Percentiles rank a stretch among this genome's conserved stretches.
Conservation (phyloP, 2,888 invertebrate genomes). For the Lithosia quadra region DNA sequence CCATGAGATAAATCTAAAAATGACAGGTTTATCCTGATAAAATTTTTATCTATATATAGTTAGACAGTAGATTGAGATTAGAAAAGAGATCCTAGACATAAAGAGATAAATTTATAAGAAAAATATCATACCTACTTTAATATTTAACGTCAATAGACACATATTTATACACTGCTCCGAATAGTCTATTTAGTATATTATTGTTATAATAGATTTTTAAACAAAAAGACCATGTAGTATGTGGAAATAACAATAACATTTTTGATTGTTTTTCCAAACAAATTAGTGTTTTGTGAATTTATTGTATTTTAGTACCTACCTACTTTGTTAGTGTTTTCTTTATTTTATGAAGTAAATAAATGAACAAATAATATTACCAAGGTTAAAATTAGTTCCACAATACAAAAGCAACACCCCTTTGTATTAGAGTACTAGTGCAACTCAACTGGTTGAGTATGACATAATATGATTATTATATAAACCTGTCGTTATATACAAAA, state of each 20-base stretch:
- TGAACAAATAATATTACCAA: no score
- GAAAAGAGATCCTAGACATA: not conserved
- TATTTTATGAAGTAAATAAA: not conserved
- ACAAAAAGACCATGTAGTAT: not conserved
- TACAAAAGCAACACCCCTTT: no score
- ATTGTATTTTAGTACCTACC: no score
- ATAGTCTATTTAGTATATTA: not conserved
- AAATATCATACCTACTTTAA: not conserved
- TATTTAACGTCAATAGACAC: not conserved
- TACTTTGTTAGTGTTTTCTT: not conserved
- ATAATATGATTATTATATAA: no score
- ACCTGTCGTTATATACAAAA: no score
- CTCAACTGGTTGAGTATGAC: no score
- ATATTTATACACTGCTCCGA: not conserved
- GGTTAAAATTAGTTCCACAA: no score
- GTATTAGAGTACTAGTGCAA: not conserved
- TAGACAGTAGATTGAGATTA: conserved; percentile 9
- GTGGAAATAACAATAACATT: not conserved
- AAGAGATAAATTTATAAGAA: not conserved
- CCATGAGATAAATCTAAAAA: conserved; percentile 12
- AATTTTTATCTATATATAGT: not conserved
- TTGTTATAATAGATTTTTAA: not conserved
- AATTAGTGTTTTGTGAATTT: not conserved
- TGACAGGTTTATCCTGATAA: conserved; percentile 2
- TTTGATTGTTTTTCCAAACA: no score